Evolutionary conservation across 2,888 invertebrate species (phyloP).

Genomic region (Opisthograptis luteolata): DNA sequence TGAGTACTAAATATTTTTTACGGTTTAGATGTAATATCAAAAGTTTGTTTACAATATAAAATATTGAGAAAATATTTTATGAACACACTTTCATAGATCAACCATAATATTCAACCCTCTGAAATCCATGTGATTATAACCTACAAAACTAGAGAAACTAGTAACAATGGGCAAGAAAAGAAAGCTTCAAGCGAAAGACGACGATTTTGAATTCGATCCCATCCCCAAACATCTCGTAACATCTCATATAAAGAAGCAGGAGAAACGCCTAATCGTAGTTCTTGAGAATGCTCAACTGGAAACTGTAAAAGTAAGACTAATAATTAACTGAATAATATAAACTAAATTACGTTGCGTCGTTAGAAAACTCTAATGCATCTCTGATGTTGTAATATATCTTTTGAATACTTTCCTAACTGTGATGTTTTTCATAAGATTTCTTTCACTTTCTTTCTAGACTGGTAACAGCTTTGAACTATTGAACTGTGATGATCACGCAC

Average conservation of each 20-base stretch:
- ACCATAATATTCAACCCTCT: too few relatives aligned
- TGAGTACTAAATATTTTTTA: too few relatives aligned
- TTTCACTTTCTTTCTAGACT: conserved; percentile 85
- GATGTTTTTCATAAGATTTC: too few relatives aligned
- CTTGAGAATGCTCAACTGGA: conserved; percentile 97
- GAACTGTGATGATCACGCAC: conserved; percentile 96
- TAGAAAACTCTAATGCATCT: too few relatives aligned
- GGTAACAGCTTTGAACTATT: conserved; percentile 95
- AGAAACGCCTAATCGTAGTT: conserved; percentile 96
- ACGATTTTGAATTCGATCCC: conserved; percentile 91
- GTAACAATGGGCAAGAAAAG: conserved; percentile 75
- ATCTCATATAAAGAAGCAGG: conserved; percentile 91
- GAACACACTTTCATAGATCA: too few relatives aligned
- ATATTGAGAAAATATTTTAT: too few relatives aligned
- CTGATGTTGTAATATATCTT: too few relatives aligned
- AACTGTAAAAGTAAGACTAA: conserved; percentile 93
- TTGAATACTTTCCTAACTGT: too few relatives aligned
- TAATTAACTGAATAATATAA: not conserved
- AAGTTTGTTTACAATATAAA: too few relatives aligned
- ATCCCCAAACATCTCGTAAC: conserved; percentile 90
- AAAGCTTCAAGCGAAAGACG: conserved; percentile 77
- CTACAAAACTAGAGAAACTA: not conserved
- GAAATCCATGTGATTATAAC: not conserved
- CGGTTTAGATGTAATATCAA: too few relatives aligned
- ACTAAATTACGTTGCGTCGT: not conserved